Evolutionary conservation across 2,797 vertebrate species (phyloP).

Genomic region (Rhincodon typus): DNA sequence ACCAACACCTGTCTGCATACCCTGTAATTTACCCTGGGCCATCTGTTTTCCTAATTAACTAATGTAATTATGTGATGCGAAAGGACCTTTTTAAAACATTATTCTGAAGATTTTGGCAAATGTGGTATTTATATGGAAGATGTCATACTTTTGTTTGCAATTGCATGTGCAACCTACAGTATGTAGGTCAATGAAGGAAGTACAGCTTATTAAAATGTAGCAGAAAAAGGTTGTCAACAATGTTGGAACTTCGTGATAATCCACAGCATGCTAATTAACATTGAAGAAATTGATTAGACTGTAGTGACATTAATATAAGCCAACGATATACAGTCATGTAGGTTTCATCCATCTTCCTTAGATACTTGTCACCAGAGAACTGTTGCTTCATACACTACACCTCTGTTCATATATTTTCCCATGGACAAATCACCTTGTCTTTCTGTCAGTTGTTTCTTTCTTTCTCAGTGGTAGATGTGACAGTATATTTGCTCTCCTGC

Average conservation of each 20-base stretch:
- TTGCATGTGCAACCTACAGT: neutral
- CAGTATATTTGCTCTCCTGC: neutral
- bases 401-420: neutral
- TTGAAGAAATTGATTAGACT: constrained; percentile 32
- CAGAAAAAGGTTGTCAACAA: neutral
- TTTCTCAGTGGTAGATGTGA: neutral
- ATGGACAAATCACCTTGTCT: constrained; percentile 10
- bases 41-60: constrained; percentile 15
- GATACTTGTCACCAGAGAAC: neutral
- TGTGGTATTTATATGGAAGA: neutral
- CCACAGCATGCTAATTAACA: neutral
- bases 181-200: neutral
- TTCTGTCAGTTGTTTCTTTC: neutral
- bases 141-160: neutral
- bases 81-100: neutral
- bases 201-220: neutral
- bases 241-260: neutral
- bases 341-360: constrained; percentile 31
- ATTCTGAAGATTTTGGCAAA: neutral
- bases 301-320: constrained; percentile 20
- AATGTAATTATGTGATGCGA: neutral
- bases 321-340: neutral
- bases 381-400: neutral
- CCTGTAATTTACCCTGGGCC: neutral
- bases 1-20: too few species aligned